These are phyloP conservation scores for Pomacea canaliculata DNA, from an alignment of 2,888 invertebrate species.

Conservation along the genomic window DNA sequence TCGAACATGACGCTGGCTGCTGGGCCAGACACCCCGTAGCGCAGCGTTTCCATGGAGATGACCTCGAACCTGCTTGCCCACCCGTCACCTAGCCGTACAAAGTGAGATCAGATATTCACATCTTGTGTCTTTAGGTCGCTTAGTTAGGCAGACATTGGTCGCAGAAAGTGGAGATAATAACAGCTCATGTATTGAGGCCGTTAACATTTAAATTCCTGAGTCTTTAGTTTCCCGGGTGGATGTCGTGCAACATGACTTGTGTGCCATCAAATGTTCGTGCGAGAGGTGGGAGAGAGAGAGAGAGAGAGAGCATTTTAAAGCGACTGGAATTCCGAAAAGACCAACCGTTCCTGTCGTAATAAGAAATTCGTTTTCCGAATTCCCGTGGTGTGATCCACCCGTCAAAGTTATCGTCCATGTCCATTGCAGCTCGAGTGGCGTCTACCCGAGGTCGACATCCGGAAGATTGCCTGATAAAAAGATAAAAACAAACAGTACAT, in stretches of 20 bases:
- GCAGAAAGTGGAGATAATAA: no score
- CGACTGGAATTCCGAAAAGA: no score
- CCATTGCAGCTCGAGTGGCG: slow-evolving; percentile 33
- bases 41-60: slow-evolving; percentile 14
- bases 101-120: not conserved
- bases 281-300: no score
- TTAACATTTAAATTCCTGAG: no score
- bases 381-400: slow-evolving; percentile 32
- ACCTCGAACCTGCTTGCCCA: slow-evolving; percentile 24
- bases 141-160: no score
- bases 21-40: slow-evolving; percentile 26
- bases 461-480: slow-evolving; percentile 15
- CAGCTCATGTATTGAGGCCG: no score
- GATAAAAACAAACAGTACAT: not conserved
- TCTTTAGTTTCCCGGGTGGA: no score
- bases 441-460: slow-evolving; percentile 29
- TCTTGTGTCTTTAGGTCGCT: not conserved
- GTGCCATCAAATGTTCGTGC: no score
- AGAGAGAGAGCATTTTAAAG: no score
- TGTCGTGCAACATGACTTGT: no score
- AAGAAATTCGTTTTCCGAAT: slow-evolving; percentile 24
- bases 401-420: slow-evolving; percentile 35
- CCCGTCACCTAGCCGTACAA: slow-evolving; percentile 4
- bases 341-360: slow-evolving; percentile 31
- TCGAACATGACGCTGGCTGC: slow-evolving; percentile 33